phyloP scores from a whole-genome alignment of 2,797 vertebrate genomes.

The Orientallactaga sibirica region DNA sequence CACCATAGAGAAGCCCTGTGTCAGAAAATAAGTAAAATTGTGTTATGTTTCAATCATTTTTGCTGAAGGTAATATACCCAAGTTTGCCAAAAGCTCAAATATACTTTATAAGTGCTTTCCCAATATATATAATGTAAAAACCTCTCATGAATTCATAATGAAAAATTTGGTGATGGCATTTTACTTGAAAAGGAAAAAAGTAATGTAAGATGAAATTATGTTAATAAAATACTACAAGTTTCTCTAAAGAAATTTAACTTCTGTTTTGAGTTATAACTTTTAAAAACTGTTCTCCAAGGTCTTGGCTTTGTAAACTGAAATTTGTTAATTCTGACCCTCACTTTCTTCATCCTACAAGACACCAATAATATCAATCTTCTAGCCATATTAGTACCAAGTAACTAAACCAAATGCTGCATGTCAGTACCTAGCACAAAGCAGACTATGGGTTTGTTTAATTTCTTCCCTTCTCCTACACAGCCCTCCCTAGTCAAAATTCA shows the following conservation, averaged over 20 bases:
- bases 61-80: slow-evolving; percentile 17
- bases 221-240: slow-evolving; percentile 42
- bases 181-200: background rate
- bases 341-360: background rate
- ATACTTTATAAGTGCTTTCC: slow-evolving; percentile 27
- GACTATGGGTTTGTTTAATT: background rate
- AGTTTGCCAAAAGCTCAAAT: slow-evolving; percentile 46
- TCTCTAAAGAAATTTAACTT: slow-evolving; percentile 50
- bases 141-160: slow-evolving; percentile 7
- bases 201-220: background rate
- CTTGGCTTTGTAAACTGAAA: slow-evolving; percentile 3
- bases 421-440: background rate
- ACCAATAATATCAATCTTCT: background rate
- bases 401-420: background rate
- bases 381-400: background rate
- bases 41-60: too few species aligned
- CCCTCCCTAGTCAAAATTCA: background rate
- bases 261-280: slow-evolving; percentile 49
- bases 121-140: background rate
- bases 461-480: background rate
- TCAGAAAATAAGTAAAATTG: background rate
- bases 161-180: slow-evolving; percentile 33
- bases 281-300: slow-evolving; percentile 27
- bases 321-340: slow-evolving; percentile 16
- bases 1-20: background rate